Evolutionary conservation across 2,888 invertebrate species (phyloP).

Genomic region (Polylopha cassiicola): DNA sequence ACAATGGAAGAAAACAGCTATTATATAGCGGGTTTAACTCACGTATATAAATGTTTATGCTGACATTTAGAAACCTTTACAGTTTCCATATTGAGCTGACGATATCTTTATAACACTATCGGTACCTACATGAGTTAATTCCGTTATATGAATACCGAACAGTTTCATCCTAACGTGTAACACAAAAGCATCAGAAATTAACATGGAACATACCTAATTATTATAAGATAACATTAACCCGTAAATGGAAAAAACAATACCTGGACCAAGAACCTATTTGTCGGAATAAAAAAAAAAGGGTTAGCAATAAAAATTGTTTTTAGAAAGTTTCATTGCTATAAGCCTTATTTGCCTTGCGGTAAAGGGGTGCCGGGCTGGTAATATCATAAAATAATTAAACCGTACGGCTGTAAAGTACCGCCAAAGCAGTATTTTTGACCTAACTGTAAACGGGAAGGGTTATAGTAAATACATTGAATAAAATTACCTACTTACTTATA

Average conservation of each 20-base stretch:
- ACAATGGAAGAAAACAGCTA: too few species aligned
- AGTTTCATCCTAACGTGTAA: too few species aligned
- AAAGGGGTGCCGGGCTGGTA: slow-evolving; percentile 56
- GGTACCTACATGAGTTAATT: too few species aligned
- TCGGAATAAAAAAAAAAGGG: slow-evolving; percentile 39
- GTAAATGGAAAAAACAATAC: slow-evolving; percentile 23
- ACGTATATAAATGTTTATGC: too few species aligned
- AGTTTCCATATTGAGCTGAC: too few species aligned
- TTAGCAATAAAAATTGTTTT: slow-evolving; percentile 51
- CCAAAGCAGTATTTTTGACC: slow-evolving; percentile 37
- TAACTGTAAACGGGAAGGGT: slow-evolving; percentile 43
- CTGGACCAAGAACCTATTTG: slow-evolving; percentile 19
- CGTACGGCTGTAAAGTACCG: slow-evolving; percentile 40
- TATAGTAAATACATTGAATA: not conserved
- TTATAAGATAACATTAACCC: slow-evolving; percentile 3
- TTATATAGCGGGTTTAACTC: too few species aligned
- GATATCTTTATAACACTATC: too few species aligned
- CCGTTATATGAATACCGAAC: too few species aligned
- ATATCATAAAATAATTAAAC: slow-evolving; percentile 59
- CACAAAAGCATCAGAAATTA: too few species aligned
- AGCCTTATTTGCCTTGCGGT: slow-evolving; percentile 24
- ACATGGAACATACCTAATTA: too few species aligned
- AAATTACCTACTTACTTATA: not conserved
- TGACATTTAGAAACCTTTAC: too few species aligned
- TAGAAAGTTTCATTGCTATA: slow-evolving; percentile 64